A percentile compares a stretch with the other conserved stretches of the same genome.
These are phyloP conservation scores for Loripinus fragilis DNA, from an alignment of 2,888 invertebrate species.

Conservation along the genomic window DNA sequence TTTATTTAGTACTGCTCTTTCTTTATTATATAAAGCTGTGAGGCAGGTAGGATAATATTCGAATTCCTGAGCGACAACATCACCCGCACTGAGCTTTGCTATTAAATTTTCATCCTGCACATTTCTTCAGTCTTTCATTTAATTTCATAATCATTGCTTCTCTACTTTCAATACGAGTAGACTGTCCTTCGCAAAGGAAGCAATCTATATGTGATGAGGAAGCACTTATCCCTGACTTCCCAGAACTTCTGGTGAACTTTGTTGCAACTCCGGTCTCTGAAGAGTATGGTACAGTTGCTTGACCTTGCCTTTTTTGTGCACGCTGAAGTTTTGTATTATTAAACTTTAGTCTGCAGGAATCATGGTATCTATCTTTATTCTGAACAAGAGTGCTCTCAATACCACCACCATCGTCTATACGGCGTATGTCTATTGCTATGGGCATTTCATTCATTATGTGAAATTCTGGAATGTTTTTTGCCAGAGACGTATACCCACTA, in stretches of 20 bases:
- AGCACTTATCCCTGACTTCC: background rate
- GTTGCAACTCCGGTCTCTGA: background rate
- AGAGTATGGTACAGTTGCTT: background rate
- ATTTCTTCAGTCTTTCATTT: background rate
- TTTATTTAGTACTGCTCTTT: background rate
- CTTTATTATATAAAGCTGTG: background rate
- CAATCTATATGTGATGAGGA: background rate
- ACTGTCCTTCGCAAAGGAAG: slow-evolving; percentile 15
- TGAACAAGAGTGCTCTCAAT: slow-evolving; percentile 7
- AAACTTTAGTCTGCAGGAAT: background rate
- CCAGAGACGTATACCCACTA: background rate
- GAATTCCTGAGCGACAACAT: slow-evolving; percentile 13
- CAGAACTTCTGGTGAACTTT: slow-evolving; percentile 5
- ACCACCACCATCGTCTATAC: slow-evolving; percentile 27
- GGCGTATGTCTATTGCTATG: slow-evolving; percentile 2
- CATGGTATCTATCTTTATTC: slow-evolving; percentile 1
- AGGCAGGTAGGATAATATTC: slow-evolving; percentile 19
- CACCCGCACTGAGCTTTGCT: slow-evolving; percentile 26
- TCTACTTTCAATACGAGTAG: background rate
- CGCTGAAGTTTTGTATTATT: slow-evolving; percentile 14
- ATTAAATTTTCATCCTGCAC: too few species aligned
- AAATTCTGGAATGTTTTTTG: background rate
- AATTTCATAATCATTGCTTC: background rate
- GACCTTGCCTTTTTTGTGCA: background rate
- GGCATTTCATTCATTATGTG: background rate